phyloP scores from a whole-genome alignment of 2,113 vertebrate genomes.

The Tetrax tetrax region DNA sequence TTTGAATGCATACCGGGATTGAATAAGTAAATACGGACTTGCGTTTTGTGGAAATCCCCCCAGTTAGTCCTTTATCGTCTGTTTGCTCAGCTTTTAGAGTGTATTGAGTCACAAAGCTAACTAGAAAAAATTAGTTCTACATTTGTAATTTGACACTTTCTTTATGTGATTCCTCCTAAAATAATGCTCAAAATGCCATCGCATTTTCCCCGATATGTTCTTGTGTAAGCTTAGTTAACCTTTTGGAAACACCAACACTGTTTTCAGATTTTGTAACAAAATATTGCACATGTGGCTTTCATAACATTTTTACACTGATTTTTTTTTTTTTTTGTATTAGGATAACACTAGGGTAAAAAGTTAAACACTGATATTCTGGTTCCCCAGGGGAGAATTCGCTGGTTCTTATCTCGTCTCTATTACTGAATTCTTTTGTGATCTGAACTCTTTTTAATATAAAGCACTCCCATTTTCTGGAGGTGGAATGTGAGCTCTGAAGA shows the following conservation, averaged over 20 bases:
- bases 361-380: background rate
- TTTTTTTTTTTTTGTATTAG: background rate
- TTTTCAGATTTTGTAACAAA: background rate
- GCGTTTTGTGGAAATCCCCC: background rate
- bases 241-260: background rate
- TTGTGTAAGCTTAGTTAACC: background rate
- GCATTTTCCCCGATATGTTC: background rate
- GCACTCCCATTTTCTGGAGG: slow-evolving; percentile 1
- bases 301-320: background rate
- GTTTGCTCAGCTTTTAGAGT: slow-evolving; percentile 2
- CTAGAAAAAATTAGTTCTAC: background rate
- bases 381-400: background rate
- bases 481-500: background rate
- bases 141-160: background rate
- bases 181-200: background rate
- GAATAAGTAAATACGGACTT: slow-evolving; percentile 8
- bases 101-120: background rate
- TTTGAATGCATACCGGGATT: background rate
- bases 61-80: slow-evolving; percentile 4
- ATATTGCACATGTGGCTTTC: slow-evolving; percentile 4
- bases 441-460: slow-evolving; percentile 21
- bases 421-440: slow-evolving; percentile 3
- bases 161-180: background rate
- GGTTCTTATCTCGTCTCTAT: background rate
- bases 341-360: background rate